phyloP scores from a whole-genome alignment of 2,113 vertebrate genomes.

The Syrrhaptes paradoxus region DNA sequence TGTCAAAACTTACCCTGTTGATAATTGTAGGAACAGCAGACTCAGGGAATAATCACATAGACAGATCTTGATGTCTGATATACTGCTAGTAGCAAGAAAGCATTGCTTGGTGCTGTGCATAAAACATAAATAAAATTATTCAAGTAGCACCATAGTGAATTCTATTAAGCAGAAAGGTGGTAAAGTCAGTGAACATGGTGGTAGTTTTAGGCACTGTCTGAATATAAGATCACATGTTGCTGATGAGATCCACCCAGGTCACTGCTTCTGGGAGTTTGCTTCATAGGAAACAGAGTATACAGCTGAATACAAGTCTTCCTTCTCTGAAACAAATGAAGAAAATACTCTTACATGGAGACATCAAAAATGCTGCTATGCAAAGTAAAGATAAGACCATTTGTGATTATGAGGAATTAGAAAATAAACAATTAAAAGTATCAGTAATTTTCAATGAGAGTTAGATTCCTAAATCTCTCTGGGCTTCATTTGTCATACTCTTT shows the following conservation, averaged over 20 bases:
- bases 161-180: not conserved
- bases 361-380: not conserved
- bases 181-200: not conserved
- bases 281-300: not conserved
- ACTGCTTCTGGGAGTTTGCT: not conserved
- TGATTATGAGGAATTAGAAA: not conserved
- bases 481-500: not conserved
- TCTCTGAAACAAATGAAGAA: not conserved
- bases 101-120: not conserved
- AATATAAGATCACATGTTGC: not conserved
- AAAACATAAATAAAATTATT: slow-evolving; percentile 27
- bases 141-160: not conserved
- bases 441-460: not conserved
- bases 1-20: slow-evolving; percentile 32
- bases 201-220: not conserved
- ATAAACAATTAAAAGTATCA: not conserved
- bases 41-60: not conserved
- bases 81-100: not conserved
- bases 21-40: not conserved
- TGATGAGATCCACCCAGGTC: not conserved
- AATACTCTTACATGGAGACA: not conserved
- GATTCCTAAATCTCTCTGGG: not conserved
- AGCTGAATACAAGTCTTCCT: not conserved
- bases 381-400: not conserved
- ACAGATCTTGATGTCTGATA: slow-evolving; percentile 24